A percentile compares a stretch with the other conserved stretches of the same genome.
Conservation (phyloP, 2,797 vertebrate genomes). For the Pitangus sulphuratus region DNA sequence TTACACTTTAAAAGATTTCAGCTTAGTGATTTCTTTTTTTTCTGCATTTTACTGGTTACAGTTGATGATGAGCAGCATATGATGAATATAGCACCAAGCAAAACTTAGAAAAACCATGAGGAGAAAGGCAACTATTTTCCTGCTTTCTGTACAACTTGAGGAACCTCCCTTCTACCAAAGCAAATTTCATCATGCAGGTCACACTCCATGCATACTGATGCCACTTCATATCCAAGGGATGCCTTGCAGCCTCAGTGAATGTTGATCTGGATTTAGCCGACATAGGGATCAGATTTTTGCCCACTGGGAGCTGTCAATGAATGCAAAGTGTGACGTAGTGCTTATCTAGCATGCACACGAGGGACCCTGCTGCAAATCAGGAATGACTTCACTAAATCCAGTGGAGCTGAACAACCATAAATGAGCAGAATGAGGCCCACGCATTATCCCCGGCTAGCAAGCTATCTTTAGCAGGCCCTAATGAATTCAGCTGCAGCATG, state of each 20-base stretch:
- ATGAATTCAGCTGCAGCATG: conserved; percentile 54
- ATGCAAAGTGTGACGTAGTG: conserved; percentile 55
- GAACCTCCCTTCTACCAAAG: background rate
- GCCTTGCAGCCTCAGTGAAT: conserved; percentile 31
- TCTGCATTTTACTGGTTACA: background rate
- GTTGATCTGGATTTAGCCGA: conserved; percentile 52
- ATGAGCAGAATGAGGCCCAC: conserved; percentile 60
- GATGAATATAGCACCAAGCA: background rate
- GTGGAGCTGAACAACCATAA: conserved; percentile 60
- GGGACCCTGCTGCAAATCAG: conserved; percentile 61
- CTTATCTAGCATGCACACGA: conserved; percentile 42
- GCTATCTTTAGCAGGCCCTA: conserved; percentile 51
- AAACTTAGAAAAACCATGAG: background rate
- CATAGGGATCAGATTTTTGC: conserved; percentile 44
- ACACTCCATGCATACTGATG: background rate
- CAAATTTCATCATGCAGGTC: background rate
- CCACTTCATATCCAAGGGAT: conserved; percentile 1
- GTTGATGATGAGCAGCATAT: background rate
- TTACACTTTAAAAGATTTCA: background rate
- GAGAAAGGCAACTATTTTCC: background rate
- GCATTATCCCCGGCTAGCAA: conserved; percentile 5
- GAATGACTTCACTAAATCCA: conserved; percentile 59
- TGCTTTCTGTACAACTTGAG: background rate
- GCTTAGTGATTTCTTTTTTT: background rate
- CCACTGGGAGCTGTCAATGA: conserved; percentile 42